Evolutionary conservation across 2,888 invertebrate species (phyloP).

Genomic region (Rhopalosiphum nymphaeae): DNA sequence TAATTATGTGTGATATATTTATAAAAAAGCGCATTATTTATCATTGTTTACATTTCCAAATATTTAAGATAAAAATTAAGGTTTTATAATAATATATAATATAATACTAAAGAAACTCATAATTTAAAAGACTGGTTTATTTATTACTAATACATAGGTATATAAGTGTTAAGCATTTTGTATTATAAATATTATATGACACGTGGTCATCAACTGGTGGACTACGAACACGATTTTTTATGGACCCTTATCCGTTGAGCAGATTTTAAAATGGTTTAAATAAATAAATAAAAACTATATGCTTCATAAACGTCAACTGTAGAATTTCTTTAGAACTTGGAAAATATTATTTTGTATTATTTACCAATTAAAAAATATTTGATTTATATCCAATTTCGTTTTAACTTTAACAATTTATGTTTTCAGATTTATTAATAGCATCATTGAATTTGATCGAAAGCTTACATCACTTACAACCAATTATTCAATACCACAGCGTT

Average conservation of each 20-base stretch:
- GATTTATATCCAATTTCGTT: background rate
- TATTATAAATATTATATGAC: background rate
- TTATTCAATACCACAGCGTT: background rate
- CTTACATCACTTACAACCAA: background rate
- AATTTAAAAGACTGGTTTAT: background rate
- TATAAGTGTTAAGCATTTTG: background rate
- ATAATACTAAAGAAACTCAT: background rate
- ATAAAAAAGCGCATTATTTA: background rate
- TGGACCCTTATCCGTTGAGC: too few relatives aligned
- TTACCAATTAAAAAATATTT: background rate
- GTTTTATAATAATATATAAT: background rate
- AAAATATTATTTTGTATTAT: background rate
- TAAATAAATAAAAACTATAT: background rate
- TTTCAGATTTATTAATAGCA: background rate
- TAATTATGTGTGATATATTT: background rate
- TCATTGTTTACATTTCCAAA: background rate
- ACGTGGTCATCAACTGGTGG: too few relatives aligned
- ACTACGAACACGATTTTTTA: too few relatives aligned
- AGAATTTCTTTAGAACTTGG: background rate
- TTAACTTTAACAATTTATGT: background rate
- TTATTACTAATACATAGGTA: too few relatives aligned
- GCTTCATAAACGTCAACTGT: background rate
- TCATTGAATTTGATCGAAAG: background rate
- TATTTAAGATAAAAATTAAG: background rate
- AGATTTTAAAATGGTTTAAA: background rate